These are phyloP conservation scores for Autographa gamma DNA, from an alignment of 2,888 invertebrate genomes.

Conservation along the genomic window DNA sequence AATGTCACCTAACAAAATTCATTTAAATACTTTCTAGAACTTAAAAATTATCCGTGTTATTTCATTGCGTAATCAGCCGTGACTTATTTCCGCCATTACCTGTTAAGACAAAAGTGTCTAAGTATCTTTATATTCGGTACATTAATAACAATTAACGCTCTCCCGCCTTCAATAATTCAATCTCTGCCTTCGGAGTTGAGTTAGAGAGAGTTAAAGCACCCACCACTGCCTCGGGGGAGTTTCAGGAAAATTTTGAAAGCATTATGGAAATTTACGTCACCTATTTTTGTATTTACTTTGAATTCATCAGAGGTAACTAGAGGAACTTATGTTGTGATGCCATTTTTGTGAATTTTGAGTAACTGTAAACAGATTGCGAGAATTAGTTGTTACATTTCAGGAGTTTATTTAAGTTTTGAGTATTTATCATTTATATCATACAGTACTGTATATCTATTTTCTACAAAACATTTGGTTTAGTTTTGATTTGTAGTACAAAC, in stretches of 20 bases:
- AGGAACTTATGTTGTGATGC: conserved; percentile 13
- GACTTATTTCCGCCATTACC: conserved; percentile 42
- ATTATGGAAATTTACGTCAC: conserved; percentile 55
- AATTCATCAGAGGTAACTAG: conserved; percentile 39
- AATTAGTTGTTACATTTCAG: too few relatives aligned
- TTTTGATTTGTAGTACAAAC: too few relatives aligned
- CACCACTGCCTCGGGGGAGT: conserved; percentile 52
- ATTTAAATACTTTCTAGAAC: too few relatives aligned
- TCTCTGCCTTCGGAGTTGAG: conserved; percentile 68
- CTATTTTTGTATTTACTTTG: conserved; percentile 54
- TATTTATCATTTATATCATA: too few relatives aligned
- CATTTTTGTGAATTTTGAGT: not conserved
- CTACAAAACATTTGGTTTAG: too few relatives aligned
- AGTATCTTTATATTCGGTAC: conserved; percentile 63
- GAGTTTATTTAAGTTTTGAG: too few relatives aligned
- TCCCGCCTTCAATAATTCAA: conserved; percentile 76
- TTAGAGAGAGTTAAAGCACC: conserved; percentile 68
- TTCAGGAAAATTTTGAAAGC: conserved; percentile 47
- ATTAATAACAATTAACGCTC: conserved; percentile 74
- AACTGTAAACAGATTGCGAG: too few relatives aligned
- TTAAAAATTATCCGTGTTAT: not conserved
- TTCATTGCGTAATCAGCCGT: conserved; percentile 32
- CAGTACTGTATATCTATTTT: too few relatives aligned
- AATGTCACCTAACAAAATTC: not conserved
- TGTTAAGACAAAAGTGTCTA: conserved; percentile 42